Conservation (phyloP, 2,113 vertebrate genomes). For the Lontra canadensis region DNA sequence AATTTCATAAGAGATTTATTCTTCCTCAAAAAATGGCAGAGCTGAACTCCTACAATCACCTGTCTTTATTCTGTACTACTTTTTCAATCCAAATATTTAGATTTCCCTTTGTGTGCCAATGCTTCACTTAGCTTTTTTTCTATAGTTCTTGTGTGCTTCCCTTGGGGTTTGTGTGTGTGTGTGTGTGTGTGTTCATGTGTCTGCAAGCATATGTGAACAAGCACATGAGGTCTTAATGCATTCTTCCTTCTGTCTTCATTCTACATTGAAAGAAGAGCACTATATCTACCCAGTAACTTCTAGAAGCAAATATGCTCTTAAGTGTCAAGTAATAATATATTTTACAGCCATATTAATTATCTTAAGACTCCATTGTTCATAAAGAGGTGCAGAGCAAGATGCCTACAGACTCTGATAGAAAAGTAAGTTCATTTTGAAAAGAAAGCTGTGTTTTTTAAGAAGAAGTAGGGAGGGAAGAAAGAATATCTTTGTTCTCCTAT, state of each 20-base stretch:
- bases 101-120: background rate
- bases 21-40: background rate
- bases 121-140: background rate
- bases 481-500: background rate
- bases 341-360: background rate
- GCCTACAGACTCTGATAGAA: background rate
- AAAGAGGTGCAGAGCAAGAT: background rate
- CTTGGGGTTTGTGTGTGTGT: background rate
- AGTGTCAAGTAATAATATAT: background rate
- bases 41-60: background rate
- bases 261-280: background rate
- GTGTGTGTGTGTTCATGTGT: background rate
- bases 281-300: background rate
- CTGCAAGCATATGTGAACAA: background rate
- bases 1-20: slow-evolving; percentile 30
- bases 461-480: background rate
- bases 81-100: background rate
- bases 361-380: background rate
- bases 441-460: background rate
- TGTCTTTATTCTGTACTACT: background rate
- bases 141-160: background rate
- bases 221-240: background rate
- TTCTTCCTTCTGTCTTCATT: background rate
- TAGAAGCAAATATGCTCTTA: background rate
- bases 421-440: background rate